Evolutionary conservation across 2,113 vertebrate genomes (phyloP).

Genomic region (Micronisus gabar): DNA sequence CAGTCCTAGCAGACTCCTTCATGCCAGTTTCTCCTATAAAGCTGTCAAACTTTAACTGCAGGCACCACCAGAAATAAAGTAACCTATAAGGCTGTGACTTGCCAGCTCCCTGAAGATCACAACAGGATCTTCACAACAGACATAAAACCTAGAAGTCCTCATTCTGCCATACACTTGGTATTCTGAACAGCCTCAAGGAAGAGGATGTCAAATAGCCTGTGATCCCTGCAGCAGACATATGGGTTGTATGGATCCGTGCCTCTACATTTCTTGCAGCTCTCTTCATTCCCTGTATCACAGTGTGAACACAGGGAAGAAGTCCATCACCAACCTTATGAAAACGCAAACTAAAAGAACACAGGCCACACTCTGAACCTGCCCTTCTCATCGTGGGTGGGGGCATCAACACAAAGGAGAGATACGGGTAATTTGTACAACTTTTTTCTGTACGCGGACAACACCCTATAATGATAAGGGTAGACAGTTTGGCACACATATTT

Average conservation of each 20-base stretch:
- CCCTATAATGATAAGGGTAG: neutral
- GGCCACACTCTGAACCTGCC: neutral
- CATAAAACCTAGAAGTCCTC: neutral
- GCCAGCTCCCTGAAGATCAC: neutral
- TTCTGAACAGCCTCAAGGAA: neutral
- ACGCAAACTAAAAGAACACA: neutral
- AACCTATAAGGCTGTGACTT: fast-evolving
- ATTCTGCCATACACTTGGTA: fast-evolving
- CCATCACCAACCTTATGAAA: neutral
- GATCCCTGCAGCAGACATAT: neutral
- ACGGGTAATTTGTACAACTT: neutral
- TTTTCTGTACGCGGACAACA: neutral
- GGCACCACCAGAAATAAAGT: neutral
- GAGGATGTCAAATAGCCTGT: neutral
- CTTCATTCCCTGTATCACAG: neutral
- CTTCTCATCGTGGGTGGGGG: neutral
- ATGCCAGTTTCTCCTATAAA: neutral
- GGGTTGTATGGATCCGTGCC: fast-evolving
- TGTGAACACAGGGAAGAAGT: fast-evolving
- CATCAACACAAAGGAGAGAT: neutral
- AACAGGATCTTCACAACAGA: fast-evolving
- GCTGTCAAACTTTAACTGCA: neutral
- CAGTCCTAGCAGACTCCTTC: neutral
- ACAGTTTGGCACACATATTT: fast-evolving
- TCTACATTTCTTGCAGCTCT: too few species aligned